Conservation (phyloP, 2,113 vertebrate species). For the Cyanistes caeruleus region DNA sequence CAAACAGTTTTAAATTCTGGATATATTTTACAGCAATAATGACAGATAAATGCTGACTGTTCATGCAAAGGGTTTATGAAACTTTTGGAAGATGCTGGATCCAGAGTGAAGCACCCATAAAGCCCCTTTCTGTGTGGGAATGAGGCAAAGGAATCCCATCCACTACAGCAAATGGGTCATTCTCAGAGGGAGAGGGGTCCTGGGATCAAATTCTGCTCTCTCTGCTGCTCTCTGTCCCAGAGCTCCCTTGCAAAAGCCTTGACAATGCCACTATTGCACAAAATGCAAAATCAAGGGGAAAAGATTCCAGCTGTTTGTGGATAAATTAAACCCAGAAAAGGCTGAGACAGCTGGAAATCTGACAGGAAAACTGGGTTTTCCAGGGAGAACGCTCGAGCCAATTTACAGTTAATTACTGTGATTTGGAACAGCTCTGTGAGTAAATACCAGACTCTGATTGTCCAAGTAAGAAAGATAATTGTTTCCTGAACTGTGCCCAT, state of each 20-base stretch:
- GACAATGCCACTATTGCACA: neutral
- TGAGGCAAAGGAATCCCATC: neutral
- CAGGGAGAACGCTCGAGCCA: conserved; percentile 56
- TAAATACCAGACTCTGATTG: conserved; percentile 53
- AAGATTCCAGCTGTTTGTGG: conserved; percentile 5
- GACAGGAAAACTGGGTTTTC: conserved; percentile 55
- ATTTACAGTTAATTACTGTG: conserved; percentile 72
- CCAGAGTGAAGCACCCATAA: neutral
- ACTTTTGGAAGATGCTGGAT: neutral
- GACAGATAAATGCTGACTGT: neutral
- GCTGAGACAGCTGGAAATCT: conserved; percentile 49
- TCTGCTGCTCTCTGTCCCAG: neutral
- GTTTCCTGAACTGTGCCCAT: conserved; percentile 62
- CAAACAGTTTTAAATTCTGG: neutral
- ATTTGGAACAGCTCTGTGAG: conserved; percentile 66
- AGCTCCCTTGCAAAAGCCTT: neutral
- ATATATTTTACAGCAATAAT: accelerated
- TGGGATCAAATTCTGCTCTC: neutral
- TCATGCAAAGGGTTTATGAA: neutral
- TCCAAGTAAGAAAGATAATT: conserved; percentile 64
- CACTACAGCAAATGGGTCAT: neutral
- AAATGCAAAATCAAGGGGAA: neutral
- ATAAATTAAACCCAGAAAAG: conserved; percentile 48
- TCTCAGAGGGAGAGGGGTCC: neutral
- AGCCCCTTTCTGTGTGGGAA: neutral